Evolutionary conservation across 2,888 invertebrate genomes (phyloP), one percentile per base, ranked within the genome.

Genomic region (Nomada fabriciana): DNA sequence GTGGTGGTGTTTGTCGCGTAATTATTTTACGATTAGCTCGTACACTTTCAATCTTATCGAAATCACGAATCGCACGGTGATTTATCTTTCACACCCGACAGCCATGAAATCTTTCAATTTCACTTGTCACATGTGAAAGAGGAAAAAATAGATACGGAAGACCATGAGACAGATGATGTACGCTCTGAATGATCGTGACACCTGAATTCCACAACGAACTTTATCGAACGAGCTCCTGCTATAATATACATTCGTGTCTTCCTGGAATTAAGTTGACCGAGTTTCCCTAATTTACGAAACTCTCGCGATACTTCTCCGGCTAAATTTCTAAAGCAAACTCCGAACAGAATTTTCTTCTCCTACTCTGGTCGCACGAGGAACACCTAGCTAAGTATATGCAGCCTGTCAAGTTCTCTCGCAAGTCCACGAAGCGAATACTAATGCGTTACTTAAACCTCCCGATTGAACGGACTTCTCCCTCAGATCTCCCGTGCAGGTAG

Each of bases 1-100:
- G 82, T 85, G 83, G 77, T 65, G 69, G 77, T 86, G 76, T 87
- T 77, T 81, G 80, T 86, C 84, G 86, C 80, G 85, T 13, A 25
- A 64, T 87, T 81, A 82, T 76, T 63, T 61, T 18, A 65, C 60
- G 77, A 57, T 69, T 69, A 59, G 68, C 64, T 80, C 53, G 36
- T 43, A 29, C 23, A 29, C 13, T 52, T n/a, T 23, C 18, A 43
- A 60, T 43, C 42, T 42, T 23, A 10, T n/a, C n/a, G 42, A 23
- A 57, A 23, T 50, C 20, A 36, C n/a, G 47, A 36, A 67, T 60
- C 43, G 47, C 73, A 63, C 64, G 79, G 47, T 63, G 52, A 50
- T 43, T 52, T 52, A 7, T 29, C 29, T 25, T 50, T 29, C 7
- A 52, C 13, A 36, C 47, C 25, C 25, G 25, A 25, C n/a, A 13